Conservation (phyloP, 2,888 invertebrate genomes). For the Halictus ligatus region DNA sequence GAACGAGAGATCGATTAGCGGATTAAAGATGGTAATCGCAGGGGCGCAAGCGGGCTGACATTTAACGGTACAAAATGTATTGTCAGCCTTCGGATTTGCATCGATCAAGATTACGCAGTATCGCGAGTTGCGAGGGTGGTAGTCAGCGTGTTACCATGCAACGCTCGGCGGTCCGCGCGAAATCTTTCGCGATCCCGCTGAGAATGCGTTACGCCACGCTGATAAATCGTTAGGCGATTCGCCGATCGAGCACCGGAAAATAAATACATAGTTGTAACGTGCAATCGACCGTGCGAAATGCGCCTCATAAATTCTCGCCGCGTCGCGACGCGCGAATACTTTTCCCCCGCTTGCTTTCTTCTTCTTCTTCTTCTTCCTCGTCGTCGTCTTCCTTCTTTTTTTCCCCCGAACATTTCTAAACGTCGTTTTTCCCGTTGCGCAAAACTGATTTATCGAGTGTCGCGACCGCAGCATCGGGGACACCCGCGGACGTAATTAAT, state of each 20-base stretch:
- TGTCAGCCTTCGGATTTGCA: not conserved
- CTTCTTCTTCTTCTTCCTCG: not conserved
- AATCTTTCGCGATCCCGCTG: slow-evolving; percentile 25
- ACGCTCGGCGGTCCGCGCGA: slow-evolving; percentile 7
- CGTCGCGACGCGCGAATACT: not conserved
- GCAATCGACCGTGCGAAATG: slow-evolving; percentile 52
- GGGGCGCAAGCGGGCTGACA: not conserved
- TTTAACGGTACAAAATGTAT: slow-evolving; percentile 14
- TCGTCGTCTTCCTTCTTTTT: not conserved
- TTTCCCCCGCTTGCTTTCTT: not conserved
- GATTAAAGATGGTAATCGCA: not conserved
- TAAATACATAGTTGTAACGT: slow-evolving; percentile 48
- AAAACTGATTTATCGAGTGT: slow-evolving; percentile 43
- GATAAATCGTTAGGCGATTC: slow-evolving; percentile 62
- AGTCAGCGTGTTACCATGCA: not conserved
- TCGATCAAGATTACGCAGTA: slow-evolving; percentile 24
- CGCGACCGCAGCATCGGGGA: slow-evolving; percentile 5
- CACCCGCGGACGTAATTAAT: slow-evolving; percentile 18
- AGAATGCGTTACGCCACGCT: slow-evolving; percentile 44
- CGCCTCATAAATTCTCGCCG: slow-evolving; percentile 54
- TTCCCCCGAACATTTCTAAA: slow-evolving; percentile 21
- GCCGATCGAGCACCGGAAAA: slow-evolving; percentile 41
- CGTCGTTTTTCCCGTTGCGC: slow-evolving; percentile 33
- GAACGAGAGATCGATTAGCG: not conserved
- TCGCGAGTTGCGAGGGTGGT: not conserved